Evolutionary conservation across 2,888 invertebrate species (phyloP).

Genomic region (Halocaridina rubra): DNA sequence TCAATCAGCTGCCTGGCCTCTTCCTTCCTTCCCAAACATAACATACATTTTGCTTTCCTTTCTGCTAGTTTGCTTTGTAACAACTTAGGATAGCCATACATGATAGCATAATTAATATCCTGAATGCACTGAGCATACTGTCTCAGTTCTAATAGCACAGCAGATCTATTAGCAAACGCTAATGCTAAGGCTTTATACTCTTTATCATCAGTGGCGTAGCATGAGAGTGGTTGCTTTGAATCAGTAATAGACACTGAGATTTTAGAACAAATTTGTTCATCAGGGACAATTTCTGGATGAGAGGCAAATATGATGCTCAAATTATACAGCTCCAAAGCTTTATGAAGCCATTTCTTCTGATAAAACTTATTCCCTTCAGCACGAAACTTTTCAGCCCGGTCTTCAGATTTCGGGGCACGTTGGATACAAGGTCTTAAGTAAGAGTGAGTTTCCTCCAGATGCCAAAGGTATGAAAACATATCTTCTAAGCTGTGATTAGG

Average conservation of each 20-base stretch:
- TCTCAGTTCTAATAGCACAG: slow-evolving; percentile 49
- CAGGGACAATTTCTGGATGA: slow-evolving; percentile 22
- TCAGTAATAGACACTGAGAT: not conserved
- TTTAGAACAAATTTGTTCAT: not conserved
- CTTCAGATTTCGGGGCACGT: slow-evolving; percentile 26
- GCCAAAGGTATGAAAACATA: slow-evolving; percentile 43
- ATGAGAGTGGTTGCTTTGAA: not conserved
- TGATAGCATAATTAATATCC: slow-evolving; percentile 48
- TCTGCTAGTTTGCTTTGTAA: slow-evolving; percentile 46
- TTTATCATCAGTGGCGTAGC: not conserved
- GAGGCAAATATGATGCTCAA: slow-evolving; percentile 38
- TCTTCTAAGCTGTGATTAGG: slow-evolving; percentile 9
- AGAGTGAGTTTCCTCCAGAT: slow-evolving; percentile 13
- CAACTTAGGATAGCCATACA: slow-evolving; percentile 49
- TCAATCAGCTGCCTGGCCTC: slow-evolving; percentile 26
- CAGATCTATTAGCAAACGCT: slow-evolving; percentile 59
- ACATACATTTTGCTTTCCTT: slow-evolving; percentile 53
- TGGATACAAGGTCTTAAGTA: not conserved
- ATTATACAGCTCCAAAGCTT: slow-evolving; percentile 52
- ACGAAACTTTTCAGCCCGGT: slow-evolving; percentile 34
- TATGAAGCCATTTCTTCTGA: slow-evolving; percentile 35
- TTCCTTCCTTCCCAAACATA: not conserved
- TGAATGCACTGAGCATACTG: slow-evolving; percentile 34
- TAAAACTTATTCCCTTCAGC: slow-evolving; percentile 54
- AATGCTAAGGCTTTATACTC: slow-evolving; percentile 23